Conservation (phyloP, 1,140 invertebrate genomes). For the Wiebesia pumilae region DNA sequence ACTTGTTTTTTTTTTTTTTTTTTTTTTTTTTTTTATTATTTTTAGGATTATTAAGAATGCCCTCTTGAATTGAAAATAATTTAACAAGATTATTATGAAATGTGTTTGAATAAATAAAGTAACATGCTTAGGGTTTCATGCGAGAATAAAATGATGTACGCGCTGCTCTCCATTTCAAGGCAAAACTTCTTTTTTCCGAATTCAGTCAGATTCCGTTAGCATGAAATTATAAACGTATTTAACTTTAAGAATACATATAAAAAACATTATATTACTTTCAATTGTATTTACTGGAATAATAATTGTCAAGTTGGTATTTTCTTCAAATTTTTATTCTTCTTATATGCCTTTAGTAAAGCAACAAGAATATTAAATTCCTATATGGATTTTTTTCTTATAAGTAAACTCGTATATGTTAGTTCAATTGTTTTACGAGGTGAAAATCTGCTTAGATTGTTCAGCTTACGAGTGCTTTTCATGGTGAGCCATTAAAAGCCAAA, state of each 20-base stretch:
- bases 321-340: neutral
- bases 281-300: neutral
- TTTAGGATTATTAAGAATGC: too few species aligned
- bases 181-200: too few species aligned
- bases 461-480: neutral
- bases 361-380: neutral
- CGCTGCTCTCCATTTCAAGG: too few species aligned
- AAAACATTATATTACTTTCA: too few species aligned
- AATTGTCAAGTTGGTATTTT: neutral
- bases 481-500: neutral
- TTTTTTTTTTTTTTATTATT: too few species aligned
- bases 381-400: neutral
- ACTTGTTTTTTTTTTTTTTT: too few species aligned
- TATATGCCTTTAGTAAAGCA: neutral
- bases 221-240: too few species aligned
- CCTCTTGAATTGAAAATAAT: too few species aligned
- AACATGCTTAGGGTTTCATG: neutral
- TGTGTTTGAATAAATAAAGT: neutral
- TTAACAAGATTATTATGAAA: too few species aligned
- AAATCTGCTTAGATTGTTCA: neutral
- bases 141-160: too few species aligned
- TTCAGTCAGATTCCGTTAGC: too few species aligned
- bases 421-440: neutral
- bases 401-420: neutral
- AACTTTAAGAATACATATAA: too few species aligned